Percentiles rank a stretch among this genome's conserved stretches.
These are phyloP conservation scores for Litoditis marina DNA, from an alignment of 2,888 invertebrate species.

Conservation along the genomic window DNA sequence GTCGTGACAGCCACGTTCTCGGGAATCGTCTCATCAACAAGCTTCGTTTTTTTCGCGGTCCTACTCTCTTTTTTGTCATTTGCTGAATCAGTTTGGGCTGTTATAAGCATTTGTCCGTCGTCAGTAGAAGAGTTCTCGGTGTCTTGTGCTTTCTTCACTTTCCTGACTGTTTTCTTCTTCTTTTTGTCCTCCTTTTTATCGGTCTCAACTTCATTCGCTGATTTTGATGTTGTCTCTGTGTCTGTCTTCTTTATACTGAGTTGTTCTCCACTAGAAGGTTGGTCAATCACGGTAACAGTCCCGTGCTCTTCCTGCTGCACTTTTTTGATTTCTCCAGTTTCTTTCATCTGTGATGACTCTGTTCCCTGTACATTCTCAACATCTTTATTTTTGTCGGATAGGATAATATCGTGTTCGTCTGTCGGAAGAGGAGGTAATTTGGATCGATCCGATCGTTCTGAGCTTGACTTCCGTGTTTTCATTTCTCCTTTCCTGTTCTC, in stretches of 20 bases:
- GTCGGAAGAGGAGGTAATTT: slow-evolving; percentile 14
- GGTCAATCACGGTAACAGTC: too few species aligned
- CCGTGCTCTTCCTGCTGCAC: slow-evolving; percentile 5
- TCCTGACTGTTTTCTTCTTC: too few species aligned
- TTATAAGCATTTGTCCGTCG: not conserved
- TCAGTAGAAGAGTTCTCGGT: too few species aligned
- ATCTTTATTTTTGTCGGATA: slow-evolving; percentile 6
- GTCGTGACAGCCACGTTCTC: slow-evolving; percentile 14
- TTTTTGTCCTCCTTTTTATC: slow-evolving; percentile 12
- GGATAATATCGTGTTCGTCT: slow-evolving; percentile 5
- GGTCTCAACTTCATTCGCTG: not conserved
- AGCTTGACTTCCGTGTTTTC: slow-evolving; percentile 3
- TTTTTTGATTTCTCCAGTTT: slow-evolving; percentile 5
- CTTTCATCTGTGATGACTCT: too few species aligned
- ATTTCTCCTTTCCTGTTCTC: slow-evolving; percentile 11
- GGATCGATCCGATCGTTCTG: not conserved
- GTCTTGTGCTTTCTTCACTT: too few species aligned
- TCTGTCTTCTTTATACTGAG: too few species aligned
- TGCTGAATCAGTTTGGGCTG: not conserved
- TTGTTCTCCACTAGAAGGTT: too few species aligned
- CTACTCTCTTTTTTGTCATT: not conserved
- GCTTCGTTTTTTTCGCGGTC: slow-evolving; percentile 7
- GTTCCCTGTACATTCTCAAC: too few species aligned
- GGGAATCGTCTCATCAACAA: slow-evolving; percentile 12
- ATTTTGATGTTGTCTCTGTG: too few species aligned